Percentiles rank a stretch among this genome's conserved stretches.
phyloP scores from a whole-genome alignment of 2,113 vertebrate genomes.

The Syrmaticus mikado region DNA sequence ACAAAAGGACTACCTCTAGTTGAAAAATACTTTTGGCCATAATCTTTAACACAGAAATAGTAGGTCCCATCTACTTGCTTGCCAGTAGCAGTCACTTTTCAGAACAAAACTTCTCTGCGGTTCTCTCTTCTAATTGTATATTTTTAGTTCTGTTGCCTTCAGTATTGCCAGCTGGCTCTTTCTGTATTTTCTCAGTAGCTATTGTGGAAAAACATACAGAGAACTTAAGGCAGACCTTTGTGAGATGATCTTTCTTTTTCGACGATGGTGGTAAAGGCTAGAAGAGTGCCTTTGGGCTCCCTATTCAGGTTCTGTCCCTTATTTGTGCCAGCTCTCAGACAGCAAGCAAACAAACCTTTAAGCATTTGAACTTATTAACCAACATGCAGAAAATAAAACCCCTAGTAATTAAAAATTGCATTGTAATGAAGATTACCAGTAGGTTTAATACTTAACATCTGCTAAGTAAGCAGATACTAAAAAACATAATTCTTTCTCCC shows the following conservation, averaged over 20 bases:
- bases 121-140: background rate
- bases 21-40: background rate
- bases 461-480: background rate
- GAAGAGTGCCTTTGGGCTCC: background rate
- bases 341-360: background rate
- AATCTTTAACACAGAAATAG: background rate
- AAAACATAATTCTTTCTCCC: accelerated
- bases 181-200: background rate
- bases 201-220: background rate
- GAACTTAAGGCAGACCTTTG: background rate
- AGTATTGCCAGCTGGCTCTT: background rate
- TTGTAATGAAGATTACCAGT: background rate
- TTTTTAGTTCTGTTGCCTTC: background rate
- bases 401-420: background rate
- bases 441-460: background rate
- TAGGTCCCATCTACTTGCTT: background rate
- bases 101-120: background rate
- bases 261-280: accelerated
- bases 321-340: background rate
- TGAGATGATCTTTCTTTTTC: background rate
- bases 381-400: background rate
- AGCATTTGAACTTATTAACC: background rate
- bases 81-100: background rate
- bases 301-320: background rate
- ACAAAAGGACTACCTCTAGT: background rate